Conservation (phyloP, 2,797 vertebrate species). For the Pseudopleuronectes americanus region DNA sequence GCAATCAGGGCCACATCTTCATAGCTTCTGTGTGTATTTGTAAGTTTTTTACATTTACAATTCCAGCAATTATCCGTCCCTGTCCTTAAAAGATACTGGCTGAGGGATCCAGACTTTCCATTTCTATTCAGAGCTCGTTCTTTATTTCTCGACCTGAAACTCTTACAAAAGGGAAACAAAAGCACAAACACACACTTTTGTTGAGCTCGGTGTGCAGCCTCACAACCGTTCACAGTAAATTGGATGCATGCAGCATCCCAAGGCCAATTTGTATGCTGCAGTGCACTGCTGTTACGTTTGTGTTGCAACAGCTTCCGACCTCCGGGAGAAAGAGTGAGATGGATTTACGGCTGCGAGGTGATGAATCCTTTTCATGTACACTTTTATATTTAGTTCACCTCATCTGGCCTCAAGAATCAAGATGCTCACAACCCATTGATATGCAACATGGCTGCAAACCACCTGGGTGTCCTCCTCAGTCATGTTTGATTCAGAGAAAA, state of each 20-base stretch:
- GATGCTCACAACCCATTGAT: not conserved
- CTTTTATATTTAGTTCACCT: not conserved
- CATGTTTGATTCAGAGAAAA: not conserved
- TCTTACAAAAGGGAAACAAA: no score
- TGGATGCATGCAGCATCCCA: constrained; percentile 1
- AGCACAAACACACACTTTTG: no score
- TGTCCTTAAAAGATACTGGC: not conserved
- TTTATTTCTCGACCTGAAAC: no score
- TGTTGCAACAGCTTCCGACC: not conserved
- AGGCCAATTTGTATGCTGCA: not conserved
- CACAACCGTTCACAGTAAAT: not conserved
- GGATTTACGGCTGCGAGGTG: not conserved
- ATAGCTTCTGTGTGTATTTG: not conserved
- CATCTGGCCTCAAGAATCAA: not conserved
- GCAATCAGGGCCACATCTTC: constrained; percentile 28
- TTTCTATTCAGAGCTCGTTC: no score
- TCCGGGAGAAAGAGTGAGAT: not conserved
- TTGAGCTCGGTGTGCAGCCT: not conserved
- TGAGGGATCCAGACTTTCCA: not conserved
- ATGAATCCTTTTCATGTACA: no score
- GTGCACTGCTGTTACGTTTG: not conserved
- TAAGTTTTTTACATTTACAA: constrained; percentile 3
- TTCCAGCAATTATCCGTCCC: constrained; percentile 14
- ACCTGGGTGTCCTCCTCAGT: not conserved
- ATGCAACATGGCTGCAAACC: not conserved